phyloP scores from a whole-genome alignment of 2,113 vertebrate genomes.

The Strix aluco region DNA sequence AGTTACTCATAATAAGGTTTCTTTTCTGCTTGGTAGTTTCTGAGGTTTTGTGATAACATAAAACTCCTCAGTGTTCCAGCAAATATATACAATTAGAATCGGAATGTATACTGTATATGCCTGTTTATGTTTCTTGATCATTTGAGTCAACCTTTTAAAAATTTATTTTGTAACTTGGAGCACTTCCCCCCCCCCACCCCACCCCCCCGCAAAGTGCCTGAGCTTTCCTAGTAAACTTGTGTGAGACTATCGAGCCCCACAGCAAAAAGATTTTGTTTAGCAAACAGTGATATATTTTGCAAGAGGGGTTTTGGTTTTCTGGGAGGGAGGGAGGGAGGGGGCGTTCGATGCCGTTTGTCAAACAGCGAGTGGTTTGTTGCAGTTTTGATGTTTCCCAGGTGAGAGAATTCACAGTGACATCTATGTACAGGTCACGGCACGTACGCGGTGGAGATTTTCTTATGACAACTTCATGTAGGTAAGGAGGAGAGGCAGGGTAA shows the following conservation, averaged over 20 bases:
- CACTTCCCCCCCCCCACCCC: not conserved
- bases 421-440: constrained; percentile 1
- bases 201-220: not conserved
- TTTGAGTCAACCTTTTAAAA: constrained; percentile 64
- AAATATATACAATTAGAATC: constrained; percentile 78
- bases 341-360: not conserved
- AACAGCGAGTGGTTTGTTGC: not conserved
- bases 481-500: constrained; percentile 43
- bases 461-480: constrained; percentile 22
- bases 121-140: constrained; percentile 73
- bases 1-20: constrained; percentile 90
- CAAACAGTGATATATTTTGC: constrained; percentile 56
- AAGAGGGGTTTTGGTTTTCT: not conserved
- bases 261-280: constrained; percentile 61
- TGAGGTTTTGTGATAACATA: constrained; percentile 86
- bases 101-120: constrained; percentile 68
- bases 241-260: not conserved
- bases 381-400: constrained; percentile 68
- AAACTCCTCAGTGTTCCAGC: constrained; percentile 78
- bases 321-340: not conserved
- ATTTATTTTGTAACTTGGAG: constrained; percentile 50
- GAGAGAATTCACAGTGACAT: constrained; percentile 61
- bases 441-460: constrained; percentile 30
- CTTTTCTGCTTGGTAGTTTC: constrained; percentile 84
- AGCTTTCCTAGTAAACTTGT: not conserved